Base-by-base conservation (phyloP, 2,113 vertebrate species). In the Polypterus bichir region DNA sequence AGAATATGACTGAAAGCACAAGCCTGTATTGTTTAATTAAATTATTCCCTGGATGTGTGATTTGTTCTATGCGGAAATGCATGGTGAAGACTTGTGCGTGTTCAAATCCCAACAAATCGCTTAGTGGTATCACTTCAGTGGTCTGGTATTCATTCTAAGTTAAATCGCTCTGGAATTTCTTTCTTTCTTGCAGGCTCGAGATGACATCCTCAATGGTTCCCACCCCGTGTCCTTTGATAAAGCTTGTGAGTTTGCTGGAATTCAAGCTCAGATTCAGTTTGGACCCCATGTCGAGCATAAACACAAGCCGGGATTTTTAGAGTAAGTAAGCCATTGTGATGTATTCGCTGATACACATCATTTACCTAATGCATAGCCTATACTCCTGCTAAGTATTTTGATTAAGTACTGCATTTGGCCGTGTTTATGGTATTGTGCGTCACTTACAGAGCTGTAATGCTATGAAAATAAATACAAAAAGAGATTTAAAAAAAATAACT, bases 151-250 rank as follows among this genome's bases (percentile, higher is more conserved):
- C 27, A 27, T 27, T 1, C 27, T 27, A 27, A 27, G 27, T 27
- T 27, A 27, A 27, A 27, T 27, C 27, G 2, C 27, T 27, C 27
- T 27, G 27, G 27, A 27, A 27, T 27, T 27, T 27, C 27, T 27
- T 63, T 7, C n/a, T 57, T 49, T 46, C 62, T 10, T 44, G 44
- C 68, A 99, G 96, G 95, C 96, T 60, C 88, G 96, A 62, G 96
- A 99, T 77, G 96, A 99, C 78, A 99, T 99, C 76, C 79, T 99
- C 73, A 99, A 99, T 7, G 95, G 96, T 61, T 99, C 96, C 69
- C 96, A 99, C 71, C 96, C 96, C 0, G 96, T 99, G 59, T 99
- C 96, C 77, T 99, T 98, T 63, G 96, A 99, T 75, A 99, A 99
- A 79, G 95, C 93, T 46, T 97, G 93, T 10, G 96, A 99, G 78